Evolutionary conservation across 2,113 vertebrate genomes (phyloP).

Genomic region (Struthio camelus): DNA sequence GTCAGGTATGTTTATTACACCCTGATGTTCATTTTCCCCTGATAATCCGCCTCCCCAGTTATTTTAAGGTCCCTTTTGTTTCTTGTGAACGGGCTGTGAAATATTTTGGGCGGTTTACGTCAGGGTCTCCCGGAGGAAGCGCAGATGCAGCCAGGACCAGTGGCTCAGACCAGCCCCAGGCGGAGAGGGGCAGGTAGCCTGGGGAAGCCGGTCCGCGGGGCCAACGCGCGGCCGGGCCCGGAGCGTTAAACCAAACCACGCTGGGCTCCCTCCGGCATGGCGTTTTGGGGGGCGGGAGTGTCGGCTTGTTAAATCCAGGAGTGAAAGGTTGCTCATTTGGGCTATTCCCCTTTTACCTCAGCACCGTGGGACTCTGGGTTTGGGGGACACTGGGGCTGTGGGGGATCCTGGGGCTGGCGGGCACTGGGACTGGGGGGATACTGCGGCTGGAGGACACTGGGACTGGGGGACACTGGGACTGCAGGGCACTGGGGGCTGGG

Average conservation of each 20-base stretch:
- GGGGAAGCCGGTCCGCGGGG: accelerated
- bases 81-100: background rate
- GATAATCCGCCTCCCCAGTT: background rate
- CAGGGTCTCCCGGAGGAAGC: accelerated
- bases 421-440: background rate
- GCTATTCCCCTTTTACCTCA: too few species aligned
- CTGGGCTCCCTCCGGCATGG: accelerated
- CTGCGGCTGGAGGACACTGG: accelerated
- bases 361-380: too few species aligned
- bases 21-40: background rate
- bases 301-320: too few species aligned
- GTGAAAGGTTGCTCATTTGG: accelerated
- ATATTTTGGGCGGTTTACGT: accelerated
- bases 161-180: background rate
- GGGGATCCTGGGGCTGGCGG: background rate
- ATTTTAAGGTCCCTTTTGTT: background rate
- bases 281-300: background rate
- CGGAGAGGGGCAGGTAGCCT: background rate
- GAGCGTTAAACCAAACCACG: too few species aligned
- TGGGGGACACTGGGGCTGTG: too few species aligned
- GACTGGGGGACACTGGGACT: accelerated
- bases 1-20: background rate
- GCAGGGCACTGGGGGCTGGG: too few species aligned
- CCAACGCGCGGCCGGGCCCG: too few species aligned
- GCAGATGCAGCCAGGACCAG: accelerated